phyloP scores from a whole-genome alignment of 2,888 invertebrate species.

The Lacanobia wlatinum region DNA sequence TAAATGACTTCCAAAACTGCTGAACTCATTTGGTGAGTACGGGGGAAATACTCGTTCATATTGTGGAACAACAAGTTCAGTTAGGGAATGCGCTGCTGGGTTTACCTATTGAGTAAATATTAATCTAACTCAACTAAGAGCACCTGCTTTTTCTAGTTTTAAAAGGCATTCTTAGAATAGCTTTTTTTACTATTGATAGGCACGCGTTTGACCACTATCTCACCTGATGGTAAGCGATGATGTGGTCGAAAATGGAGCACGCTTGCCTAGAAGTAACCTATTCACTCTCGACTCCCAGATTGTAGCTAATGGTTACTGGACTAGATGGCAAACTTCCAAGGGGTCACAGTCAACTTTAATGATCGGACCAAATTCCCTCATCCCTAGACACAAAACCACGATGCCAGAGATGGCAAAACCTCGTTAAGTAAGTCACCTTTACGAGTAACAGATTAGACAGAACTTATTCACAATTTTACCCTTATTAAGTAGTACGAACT shows the following conservation, averaged over 20 bases:
- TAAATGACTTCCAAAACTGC: conserved; percentile 32
- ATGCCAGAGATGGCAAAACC: too few relatives aligned
- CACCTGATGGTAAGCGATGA: too few relatives aligned
- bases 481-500: neutral
- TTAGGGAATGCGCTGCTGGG: neutral
- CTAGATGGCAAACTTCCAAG: neutral
- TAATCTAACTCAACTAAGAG: neutral
- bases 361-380: too few relatives aligned
- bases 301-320: neutral
- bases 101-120: too few relatives aligned
- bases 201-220: too few relatives aligned
- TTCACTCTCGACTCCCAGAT: too few relatives aligned
- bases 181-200: too few relatives aligned
- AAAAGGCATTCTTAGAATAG: neutral
- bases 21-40: conserved; percentile 20
- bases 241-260: too few relatives aligned
- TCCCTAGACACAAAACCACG: neutral
- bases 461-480: neutral
- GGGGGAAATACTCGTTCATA: neutral
- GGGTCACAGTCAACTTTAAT: neutral
- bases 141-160: neutral
- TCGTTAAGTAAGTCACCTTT: neutral
- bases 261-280: too few relatives aligned
- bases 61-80: neutral
- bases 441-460: neutral